Conservation (phyloP, 2,113 vertebrate species). For the Callochromis pleurospilus region DNA sequence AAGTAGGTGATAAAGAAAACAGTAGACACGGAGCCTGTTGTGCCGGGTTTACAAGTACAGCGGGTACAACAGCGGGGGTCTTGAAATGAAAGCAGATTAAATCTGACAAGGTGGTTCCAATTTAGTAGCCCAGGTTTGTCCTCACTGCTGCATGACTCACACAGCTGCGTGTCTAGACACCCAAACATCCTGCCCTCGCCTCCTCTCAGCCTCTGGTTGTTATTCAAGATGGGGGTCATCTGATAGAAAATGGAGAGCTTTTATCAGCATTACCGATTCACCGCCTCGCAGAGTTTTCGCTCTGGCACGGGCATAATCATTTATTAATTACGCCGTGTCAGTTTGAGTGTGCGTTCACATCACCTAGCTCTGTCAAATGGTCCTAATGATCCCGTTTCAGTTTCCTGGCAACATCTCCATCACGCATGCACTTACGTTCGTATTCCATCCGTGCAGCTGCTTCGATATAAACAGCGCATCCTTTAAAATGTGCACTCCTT, state of each 20-base stretch:
- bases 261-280: slow-evolving; percentile 43
- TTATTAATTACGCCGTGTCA: slow-evolving; percentile 24
- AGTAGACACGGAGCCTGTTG: not conserved
- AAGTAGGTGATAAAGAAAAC: not conserved
- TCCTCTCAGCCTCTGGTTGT: not conserved
- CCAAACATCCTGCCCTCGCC: not conserved
- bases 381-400: slow-evolving; percentile 6
- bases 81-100: slow-evolving; percentile 2
- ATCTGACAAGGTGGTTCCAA: slow-evolving; percentile 26
- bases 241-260: slow-evolving; percentile 31
- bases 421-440: not conserved
- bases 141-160: slow-evolving; percentile 25
- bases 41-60: not conserved
- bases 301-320: not conserved
- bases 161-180: slow-evolving; percentile 21
- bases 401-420: slow-evolving; percentile 15
- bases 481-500: not conserved
- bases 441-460: not conserved
- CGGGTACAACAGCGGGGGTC: not conserved
- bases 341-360: not conserved
- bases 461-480: not conserved
- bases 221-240: slow-evolving; percentile 41
- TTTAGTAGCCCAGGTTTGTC: not conserved
- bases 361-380: slow-evolving; percentile 31
- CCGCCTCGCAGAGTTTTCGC: not conserved